Percentiles rank a stretch among this genome's conserved stretches.
Evolutionary conservation across 1,140 invertebrate genomes (phyloP).

Genomic region (Himalopsyche phryganea): DNA sequence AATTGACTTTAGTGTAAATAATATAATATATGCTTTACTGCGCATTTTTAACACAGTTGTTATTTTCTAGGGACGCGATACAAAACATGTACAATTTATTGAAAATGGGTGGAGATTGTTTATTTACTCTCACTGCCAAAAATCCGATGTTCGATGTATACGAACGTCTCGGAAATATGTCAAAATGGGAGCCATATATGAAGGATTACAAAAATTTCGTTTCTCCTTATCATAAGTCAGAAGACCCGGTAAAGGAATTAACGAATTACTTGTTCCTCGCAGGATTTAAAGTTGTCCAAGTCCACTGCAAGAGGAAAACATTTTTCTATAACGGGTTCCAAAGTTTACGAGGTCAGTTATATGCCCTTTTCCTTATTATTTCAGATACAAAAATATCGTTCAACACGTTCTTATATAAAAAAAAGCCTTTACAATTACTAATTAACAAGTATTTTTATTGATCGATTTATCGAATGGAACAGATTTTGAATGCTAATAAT

Average conservation of each 20-base stretch:
- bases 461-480: too few relatives aligned
- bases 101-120: conserved; percentile 61
- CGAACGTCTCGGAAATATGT: conserved; percentile 53
- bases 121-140: conserved; percentile 67
- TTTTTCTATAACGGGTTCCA: conserved; percentile 63
- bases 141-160: conserved; percentile 72
- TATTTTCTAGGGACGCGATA: conserved; percentile 55
- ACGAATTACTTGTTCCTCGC: conserved; percentile 58
- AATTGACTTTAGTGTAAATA: too few relatives aligned
- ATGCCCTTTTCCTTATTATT: neutral
- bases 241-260: conserved; percentile 61
- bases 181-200: conserved; percentile 65
- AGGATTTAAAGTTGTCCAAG: conserved; percentile 65
- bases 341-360: conserved; percentile 56
- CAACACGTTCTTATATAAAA: too few relatives aligned
- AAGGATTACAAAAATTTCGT: conserved; percentile 62
- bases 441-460: too few relatives aligned
- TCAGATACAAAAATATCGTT: too few relatives aligned
- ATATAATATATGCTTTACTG: too few relatives aligned
- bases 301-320: conserved; percentile 59
- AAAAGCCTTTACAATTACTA: too few relatives aligned
- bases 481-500: too few relatives aligned
- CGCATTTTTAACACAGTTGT: conserved; percentile 25
- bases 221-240: conserved; percentile 61
- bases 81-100: conserved; percentile 64